Conservation (phyloP, 2,113 vertebrate species). For the Sorex fumeus region DNA sequence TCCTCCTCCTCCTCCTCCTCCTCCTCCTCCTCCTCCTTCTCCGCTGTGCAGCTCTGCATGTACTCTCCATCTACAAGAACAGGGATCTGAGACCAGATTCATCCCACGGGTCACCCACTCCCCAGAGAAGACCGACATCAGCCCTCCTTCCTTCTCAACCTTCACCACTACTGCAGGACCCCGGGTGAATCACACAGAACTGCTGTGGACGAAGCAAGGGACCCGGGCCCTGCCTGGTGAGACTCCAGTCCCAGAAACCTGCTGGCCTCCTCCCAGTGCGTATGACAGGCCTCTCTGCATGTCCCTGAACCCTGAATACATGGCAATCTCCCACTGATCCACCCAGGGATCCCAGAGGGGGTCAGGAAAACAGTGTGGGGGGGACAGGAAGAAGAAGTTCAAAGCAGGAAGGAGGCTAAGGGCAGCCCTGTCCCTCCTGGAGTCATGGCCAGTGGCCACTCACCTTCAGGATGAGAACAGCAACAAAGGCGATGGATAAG, state of each 20-base stretch:
- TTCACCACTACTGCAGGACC: background rate
- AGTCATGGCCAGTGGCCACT: fast-evolving
- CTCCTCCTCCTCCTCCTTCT: background rate
- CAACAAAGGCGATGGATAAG: constrained; percentile 86
- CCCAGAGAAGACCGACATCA: background rate
- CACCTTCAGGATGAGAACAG: constrained; percentile 90
- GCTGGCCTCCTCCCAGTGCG: background rate
- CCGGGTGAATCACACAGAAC: background rate
- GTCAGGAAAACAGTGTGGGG: background rate
- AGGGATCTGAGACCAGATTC: background rate
- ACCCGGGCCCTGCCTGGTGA: background rate
- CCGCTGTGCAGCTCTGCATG: too few species aligned
- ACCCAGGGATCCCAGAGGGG: background rate
- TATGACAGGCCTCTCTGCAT: background rate
- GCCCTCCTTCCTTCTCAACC: background rate
- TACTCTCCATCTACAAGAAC: background rate
- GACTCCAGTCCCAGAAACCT: background rate
- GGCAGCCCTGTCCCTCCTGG: background rate
- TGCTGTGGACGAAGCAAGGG: background rate
- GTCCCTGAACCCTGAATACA: background rate
- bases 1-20: background rate
- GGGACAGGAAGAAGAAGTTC: background rate
- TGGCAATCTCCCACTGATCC: background rate
- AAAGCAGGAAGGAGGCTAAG: background rate
- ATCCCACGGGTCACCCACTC: background rate